Evolutionary conservation across 2,797 vertebrate genomes (phyloP).

Genomic region (Melanotaenia nigrans): DNA sequence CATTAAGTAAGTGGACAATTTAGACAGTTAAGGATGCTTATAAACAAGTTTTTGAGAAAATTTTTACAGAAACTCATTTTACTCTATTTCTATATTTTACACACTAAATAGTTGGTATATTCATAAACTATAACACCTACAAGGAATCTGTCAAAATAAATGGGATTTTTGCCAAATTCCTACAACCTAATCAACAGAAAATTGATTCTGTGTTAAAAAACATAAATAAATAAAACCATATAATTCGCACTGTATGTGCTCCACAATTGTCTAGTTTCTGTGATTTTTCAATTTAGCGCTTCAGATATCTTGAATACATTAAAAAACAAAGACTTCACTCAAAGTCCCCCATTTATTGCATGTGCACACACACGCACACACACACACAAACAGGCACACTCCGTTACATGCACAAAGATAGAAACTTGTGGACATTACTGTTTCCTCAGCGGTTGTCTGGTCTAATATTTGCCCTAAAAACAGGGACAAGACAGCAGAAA

Average conservation of each 20-base stretch:
- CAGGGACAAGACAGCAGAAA: constrained; percentile 60
- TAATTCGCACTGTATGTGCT: constrained; percentile 8
- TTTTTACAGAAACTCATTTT: not conserved
- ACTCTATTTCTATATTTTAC: not conserved
- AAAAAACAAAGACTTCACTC: not conserved
- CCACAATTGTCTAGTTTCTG: constrained; percentile 42
- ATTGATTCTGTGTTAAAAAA: constrained; percentile 31
- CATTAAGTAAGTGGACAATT: not conserved
- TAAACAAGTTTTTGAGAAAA: not conserved
- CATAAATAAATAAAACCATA: not conserved
- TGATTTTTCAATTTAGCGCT: constrained; percentile 48
- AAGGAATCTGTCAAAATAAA: constrained; percentile 25
- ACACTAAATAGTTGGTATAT: not conserved
- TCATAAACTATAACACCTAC: not conserved
- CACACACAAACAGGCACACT: not conserved
- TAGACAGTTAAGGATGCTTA: not conserved
- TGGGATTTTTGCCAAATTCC: constrained; percentile 33
- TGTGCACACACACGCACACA: constrained; percentile 6
- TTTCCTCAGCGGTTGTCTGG: constrained; percentile 58
- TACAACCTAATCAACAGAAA: constrained; percentile 22
- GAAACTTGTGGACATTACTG: constrained; percentile 1
- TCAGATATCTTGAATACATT: constrained; percentile 26
- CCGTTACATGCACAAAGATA: constrained; percentile 3
- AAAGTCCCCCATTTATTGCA: not conserved
- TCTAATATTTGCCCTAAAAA: constrained; percentile 74